Evolutionary conservation across 2,797 vertebrate genomes (phyloP).

Genomic region (Acropternis orthonyx): DNA sequence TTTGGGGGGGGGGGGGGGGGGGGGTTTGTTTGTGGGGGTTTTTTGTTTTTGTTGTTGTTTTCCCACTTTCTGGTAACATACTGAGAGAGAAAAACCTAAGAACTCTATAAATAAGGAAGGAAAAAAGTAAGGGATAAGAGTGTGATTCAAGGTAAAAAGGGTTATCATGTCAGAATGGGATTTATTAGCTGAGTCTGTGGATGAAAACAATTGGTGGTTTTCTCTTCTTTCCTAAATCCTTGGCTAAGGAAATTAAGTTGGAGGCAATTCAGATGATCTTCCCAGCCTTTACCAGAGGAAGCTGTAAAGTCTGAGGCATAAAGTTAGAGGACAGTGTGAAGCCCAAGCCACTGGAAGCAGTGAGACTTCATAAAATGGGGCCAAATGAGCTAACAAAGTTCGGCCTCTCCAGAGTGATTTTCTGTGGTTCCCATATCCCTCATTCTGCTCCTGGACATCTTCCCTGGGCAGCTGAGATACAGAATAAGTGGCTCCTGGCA

Average conservation of each 20-base stretch:
- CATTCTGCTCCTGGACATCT: not conserved
- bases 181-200: not conserved
- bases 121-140: not conserved
- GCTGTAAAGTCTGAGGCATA: not conserved
- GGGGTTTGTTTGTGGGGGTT: too few relatives aligned
- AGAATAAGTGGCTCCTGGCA: not conserved
- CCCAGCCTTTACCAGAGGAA: not conserved
- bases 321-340: not conserved
- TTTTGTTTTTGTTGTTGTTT: not conserved
- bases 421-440: not conserved
- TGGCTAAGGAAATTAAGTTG: not conserved
- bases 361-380: not conserved
- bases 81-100: not conserved
- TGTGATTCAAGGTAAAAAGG: not conserved
- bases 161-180: not conserved
- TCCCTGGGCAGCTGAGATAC: not conserved
- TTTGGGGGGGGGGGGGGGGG: too few relatives aligned
- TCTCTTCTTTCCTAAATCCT: not conserved
- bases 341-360: not conserved
- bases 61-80: not conserved
- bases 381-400: not conserved
- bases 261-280: not conserved
- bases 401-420: not conserved
- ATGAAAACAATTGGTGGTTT: not conserved
- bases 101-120: not conserved